Evolutionary conservation across 2,797 vertebrate species (phyloP).

Genomic region (Tauraco hartlaubi): DNA sequence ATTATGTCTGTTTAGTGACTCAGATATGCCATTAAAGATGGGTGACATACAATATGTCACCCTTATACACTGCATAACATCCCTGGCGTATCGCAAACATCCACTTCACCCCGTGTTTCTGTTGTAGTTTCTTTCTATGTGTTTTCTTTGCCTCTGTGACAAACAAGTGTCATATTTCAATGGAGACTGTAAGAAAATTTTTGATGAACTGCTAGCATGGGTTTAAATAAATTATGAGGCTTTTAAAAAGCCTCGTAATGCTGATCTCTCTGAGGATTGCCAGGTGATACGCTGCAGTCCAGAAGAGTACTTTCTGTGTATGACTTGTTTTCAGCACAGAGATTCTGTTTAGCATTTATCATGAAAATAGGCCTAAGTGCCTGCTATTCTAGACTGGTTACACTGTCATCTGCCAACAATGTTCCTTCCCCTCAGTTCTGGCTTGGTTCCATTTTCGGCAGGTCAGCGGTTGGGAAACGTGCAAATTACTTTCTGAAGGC

Average conservation of each 20-base stretch:
- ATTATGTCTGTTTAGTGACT: neutral
- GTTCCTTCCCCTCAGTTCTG: neutral
- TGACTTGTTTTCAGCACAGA: neutral
- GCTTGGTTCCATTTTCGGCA: neutral
- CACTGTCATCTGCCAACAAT: neutral
- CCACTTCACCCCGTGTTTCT: neutral
- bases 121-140: neutral
- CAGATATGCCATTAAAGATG: neutral
- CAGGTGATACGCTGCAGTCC: neutral
- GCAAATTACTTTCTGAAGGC: neutral
- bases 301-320: neutral
- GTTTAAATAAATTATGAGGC: neutral
- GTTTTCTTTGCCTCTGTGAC: neutral
- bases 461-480: neutral
- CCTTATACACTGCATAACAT: neutral
- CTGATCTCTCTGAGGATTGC: neutral
- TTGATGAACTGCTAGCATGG: neutral
- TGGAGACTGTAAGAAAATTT: neutral
- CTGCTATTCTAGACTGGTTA: neutral
- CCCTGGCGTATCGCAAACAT: neutral
- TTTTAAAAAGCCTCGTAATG: neutral
- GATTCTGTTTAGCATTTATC: neutral
- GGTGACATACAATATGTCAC: too few species aligned
- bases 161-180: neutral
- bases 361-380: neutral